phyloP scores from a whole-genome alignment of 2,888 invertebrate genomes.

The Eilema griseolum region DNA sequence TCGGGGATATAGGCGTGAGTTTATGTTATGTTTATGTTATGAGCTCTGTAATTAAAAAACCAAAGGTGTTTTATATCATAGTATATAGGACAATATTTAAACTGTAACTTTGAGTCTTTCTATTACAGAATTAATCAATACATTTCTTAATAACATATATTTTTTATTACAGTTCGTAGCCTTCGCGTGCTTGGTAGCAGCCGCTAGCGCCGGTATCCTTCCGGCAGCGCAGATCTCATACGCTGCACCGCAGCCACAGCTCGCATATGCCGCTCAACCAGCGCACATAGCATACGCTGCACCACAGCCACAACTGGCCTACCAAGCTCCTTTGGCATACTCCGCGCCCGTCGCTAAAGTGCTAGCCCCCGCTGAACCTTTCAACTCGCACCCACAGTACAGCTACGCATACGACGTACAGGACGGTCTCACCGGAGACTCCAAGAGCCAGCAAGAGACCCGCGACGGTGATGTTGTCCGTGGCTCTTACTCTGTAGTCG shows the following conservation, averaged over 20 bases:
- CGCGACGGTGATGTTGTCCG: slow-evolving; percentile 84
- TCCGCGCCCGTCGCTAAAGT: slow-evolving; percentile 52
- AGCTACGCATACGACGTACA: slow-evolving; percentile 84
- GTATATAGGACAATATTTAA: neutral
- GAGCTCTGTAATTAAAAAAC: neutral
- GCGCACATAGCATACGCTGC: slow-evolving; percentile 4
- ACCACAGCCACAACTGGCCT: neutral
- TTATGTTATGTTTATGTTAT: no score
- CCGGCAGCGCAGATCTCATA: neutral
- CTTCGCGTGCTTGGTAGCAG: slow-evolving; percentile 59
- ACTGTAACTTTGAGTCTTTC: neutral
- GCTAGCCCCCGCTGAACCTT: slow-evolving; percentile 56
- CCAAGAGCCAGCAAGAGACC: slow-evolving; percentile 83
- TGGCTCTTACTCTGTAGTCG: slow-evolving; percentile 83
- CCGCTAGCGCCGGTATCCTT: slow-evolving; percentile 38
- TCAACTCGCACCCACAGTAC: slow-evolving; percentile 78
- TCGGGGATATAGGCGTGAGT: no score
- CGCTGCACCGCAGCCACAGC: neutral
- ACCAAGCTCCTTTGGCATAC: slow-evolving; percentile 56
- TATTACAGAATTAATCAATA: neutral
- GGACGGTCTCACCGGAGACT: slow-evolving; percentile 79
- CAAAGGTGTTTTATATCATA: neutral
- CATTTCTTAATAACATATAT: neutral
- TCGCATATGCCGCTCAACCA: slow-evolving; percentile 1
- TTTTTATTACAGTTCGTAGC: slow-evolving; percentile 53